Base-by-base conservation (phyloP, 2,888 invertebrate species). In the Papilio gigon region DNA sequence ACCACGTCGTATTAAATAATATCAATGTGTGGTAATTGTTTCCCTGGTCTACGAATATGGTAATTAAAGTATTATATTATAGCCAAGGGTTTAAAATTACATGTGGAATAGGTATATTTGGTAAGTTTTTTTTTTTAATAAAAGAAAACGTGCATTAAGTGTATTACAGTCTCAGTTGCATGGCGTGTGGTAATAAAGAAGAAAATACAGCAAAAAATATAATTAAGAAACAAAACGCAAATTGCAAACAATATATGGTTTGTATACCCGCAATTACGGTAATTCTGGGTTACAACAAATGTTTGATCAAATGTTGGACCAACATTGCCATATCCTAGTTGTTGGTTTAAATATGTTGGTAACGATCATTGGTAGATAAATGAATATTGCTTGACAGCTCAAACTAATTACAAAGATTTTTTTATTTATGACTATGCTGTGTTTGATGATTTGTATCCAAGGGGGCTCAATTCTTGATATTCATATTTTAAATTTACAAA, bases 131-230 rank as follows among this genome's bases (percentile, higher is more conserved):
- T n/a, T n/a, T 53, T n/a, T 30, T 17, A 11, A 17, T 9, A 50
- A 56, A 56, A 30, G 9, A 56, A 50, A 50, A 50, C 14, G 17
- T 56, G 56, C n/a, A 17, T 27, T 37, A 50, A 42, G 33, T 53
- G 56, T 61, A 53, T 56, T 53, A 61, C 33, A 30, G n/a, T 30
- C 22, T 22, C 22, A 69, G 33, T 65, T 69, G 69, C 69, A 69
- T 69, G 69, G 65, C 42, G 33, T 30, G 17, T 8, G 35, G 70
- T 58, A 66, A 66, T 70, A 70, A 70, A 66, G 61, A 50, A 37
- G 37, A 58, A 63, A 60, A 27, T n/a, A 22, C 59, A 22, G 68
- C 30, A 63, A 65, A 62, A 44, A 65, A 69, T 42, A 60, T 37
- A 65, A 61, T 60, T 68, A 27, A 61, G 35, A 33, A 60, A 65